Conservation (phyloP, 2,797 vertebrate species). For the Bradypodion ventrale region DNA sequence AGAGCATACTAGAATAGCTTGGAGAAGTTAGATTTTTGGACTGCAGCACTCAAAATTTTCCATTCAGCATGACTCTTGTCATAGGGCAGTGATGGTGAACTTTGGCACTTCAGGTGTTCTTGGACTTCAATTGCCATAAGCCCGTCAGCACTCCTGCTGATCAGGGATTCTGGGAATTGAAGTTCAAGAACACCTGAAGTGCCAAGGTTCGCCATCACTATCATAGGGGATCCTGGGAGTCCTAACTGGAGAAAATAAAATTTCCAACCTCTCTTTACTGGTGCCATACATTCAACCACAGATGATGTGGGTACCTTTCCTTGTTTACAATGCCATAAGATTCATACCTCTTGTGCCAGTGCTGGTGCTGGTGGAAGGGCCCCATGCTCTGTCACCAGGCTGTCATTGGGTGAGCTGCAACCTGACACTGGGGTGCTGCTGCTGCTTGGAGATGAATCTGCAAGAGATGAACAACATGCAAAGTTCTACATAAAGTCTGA, state of each 20-base stretch:
- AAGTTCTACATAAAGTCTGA: neutral
- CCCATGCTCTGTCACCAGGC: constrained; percentile 78
- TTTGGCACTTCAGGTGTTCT: no score
- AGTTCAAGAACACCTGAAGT: no score
- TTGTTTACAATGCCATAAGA: neutral
- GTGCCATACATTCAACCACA: neutral
- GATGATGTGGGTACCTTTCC: neutral
- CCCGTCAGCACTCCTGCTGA: no score
- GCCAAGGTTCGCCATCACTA: no score
- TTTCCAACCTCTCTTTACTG: neutral
- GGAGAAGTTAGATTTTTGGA: neutral
- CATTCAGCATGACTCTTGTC: no score
- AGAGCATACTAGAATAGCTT: neutral
- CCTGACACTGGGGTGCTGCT: constrained; percentile 87
- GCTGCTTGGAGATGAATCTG: constrained; percentile 95
- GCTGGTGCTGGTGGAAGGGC: constrained; percentile 71
- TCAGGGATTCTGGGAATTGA: no score
- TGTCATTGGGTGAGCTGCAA: constrained; percentile 88
- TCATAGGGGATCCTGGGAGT: no score
- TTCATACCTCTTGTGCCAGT: constrained; percentile 81
- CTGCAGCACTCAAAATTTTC: neutral
- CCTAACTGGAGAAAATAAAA: neutral
- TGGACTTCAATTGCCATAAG: no score
- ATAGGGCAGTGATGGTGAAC: no score
- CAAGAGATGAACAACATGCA: neutral